These are phyloP conservation scores for Rhabdophis nuchalis DNA, from an alignment of 2,797 vertebrate species.

Conservation along the genomic window DNA sequence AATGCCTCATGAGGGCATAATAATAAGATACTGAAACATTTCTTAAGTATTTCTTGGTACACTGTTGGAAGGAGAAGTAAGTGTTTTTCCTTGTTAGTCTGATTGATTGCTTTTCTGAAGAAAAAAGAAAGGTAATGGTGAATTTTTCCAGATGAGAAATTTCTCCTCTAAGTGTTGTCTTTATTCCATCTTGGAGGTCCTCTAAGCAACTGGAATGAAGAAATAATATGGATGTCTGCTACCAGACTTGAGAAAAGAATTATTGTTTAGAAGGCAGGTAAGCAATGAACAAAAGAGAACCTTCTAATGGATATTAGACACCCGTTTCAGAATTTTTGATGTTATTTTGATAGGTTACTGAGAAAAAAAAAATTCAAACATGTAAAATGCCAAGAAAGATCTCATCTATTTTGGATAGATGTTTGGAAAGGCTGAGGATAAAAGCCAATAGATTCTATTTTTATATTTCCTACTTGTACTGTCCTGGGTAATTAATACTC, in stretches of 20 bases:
- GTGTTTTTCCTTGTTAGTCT: not conserved
- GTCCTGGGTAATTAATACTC: not conserved
- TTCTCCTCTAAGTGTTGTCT: not conserved
- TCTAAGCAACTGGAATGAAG: not conserved
- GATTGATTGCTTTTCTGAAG: not conserved
- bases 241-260: not conserved
- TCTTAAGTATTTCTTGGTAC: not conserved
- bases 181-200: not conserved
- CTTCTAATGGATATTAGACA: too few species aligned
- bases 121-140: not conserved
- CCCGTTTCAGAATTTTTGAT: not conserved
- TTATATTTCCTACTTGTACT: not conserved
- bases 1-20: not conserved
- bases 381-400: not conserved
- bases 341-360: too few species aligned
- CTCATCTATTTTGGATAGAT: not conserved
- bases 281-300: not conserved
- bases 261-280: not conserved
- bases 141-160: not conserved
- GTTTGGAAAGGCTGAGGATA: not conserved
- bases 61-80: not conserved
- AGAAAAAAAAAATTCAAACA: not conserved
- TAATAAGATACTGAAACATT: not conserved
- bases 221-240: not conserved
- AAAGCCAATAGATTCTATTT: not conserved